Evolutionary conservation across 2,113 vertebrate species (phyloP), one percentile per base, ranked within the genome.

Genomic region (Conger conger): DNA sequence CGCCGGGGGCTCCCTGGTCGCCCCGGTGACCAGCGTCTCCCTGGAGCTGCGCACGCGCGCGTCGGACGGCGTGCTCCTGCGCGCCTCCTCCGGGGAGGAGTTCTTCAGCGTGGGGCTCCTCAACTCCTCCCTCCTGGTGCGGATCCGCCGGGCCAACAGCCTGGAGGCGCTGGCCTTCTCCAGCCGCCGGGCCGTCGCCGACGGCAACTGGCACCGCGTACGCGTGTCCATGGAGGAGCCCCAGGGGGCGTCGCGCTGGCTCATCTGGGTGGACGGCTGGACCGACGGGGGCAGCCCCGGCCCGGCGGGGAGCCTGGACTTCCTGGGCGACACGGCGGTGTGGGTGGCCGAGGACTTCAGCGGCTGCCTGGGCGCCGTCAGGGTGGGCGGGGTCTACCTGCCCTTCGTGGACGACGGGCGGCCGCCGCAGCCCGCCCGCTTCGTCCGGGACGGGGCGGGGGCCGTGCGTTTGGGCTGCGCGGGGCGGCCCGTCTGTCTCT

Each of bases 11-110:
- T 95, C 96, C 0, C 89, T 96, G 40, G 87, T 84, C 0, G 84
- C 85, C 38, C 88, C 92, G 0, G 92, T 97, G 76, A 92, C 93
- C 15, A 88, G 87, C 53, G 87, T 99, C 33, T 96, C 94, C 5
- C 0, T 99, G 84, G 95, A 96, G 81, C 94, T 99, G 87, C 95
- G 97, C 81, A 98, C 98, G 0, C 95, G 97, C 0, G 96, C 97
- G 6, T 80, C 90, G 23, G 96, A 97, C 7, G 96, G 96, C 0
- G 88, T 95, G 87, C 89, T 99, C 84, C 91, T 99, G 16, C 87
- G 86, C 23, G 96, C 96, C 6, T 86, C 87, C 16, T 93, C 90
- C 76, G 92, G 93, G 27, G 87, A 92, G 0, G 94, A 96, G 78
- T 87, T 93, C 6, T 88, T 99, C 1, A 92, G 95, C 90, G 89